Evolutionary conservation across 2,888 invertebrate genomes (phyloP), one percentile per base, ranked within the genome.

Genomic region (Pseudoips prasinana): DNA sequence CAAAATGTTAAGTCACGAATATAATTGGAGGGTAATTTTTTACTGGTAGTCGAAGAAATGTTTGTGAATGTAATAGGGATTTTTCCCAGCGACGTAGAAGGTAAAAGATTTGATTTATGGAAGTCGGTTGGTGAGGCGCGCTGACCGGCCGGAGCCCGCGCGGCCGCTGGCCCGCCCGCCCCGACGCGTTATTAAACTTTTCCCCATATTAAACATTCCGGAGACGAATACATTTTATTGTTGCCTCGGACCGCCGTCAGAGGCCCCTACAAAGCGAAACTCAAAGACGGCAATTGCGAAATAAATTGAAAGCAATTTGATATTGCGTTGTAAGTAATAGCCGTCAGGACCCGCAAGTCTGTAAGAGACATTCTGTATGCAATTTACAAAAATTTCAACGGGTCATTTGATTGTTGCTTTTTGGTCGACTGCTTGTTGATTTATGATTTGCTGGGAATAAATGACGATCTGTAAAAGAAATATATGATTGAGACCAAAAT

Each of bases 161-260:
- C 54, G 61, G 57, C 46, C 50, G 53, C 45, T 45, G 52, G 48
- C 62, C 61, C 58, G 63, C 66, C 65, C 69, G 75, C 73, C 77
- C 84, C 84, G 87, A 82, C 87, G 87, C 88, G 87, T 87, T 88
- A 88, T 88, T 88, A 88, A 87, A 89, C 88, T 89, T 89, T 89
- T 89, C 89, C 89, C 89, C 89, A 89, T 89, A 89, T 89, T 89
- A 89, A 89, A 89, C 89, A 89, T 89, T 89, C 89, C 89, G 84
- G 84, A 86, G 85, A 88, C 89, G 89, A 89, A 89, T 89, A 89
- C 88, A 89, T 88, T 87, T 89, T 87, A 89, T 88, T 88, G 88
- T 87, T 85, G 88, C 84, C 83, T 84, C 82, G 85, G 85, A 85
- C 87, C 86, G 86, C 75, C 87, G 86, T 87, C 87, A 85, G 85